These are phyloP conservation scores for Clarias gariepinus DNA, from an alignment of 2,113 vertebrate genomes.

Conservation along the genomic window DNA sequence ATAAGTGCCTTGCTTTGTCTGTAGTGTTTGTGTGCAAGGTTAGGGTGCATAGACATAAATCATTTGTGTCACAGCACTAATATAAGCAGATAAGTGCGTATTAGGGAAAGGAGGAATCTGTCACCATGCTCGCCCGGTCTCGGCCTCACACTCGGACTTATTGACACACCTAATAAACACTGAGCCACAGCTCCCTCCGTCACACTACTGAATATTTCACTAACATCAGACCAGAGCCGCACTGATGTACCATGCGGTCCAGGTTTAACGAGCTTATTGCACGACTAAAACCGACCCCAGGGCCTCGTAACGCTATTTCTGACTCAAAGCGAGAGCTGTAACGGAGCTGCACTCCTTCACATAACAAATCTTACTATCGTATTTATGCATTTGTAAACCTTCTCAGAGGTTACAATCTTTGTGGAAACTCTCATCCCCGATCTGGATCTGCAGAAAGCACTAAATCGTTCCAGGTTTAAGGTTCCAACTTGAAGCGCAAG, in stretches of 20 bases:
- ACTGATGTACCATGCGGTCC: neutral
- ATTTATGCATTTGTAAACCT: slow-evolving; percentile 27
- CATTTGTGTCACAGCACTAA: slow-evolving; percentile 68
- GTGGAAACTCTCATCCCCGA: neutral
- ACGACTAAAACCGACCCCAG: slow-evolving; percentile 3
- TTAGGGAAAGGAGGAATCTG: slow-evolving; percentile 68
- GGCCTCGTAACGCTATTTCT: slow-evolving; percentile 14
- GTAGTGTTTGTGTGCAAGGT: slow-evolving; percentile 57
- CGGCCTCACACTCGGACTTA: slow-evolving; percentile 20
- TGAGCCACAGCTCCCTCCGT: neutral
- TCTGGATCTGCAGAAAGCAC: neutral
- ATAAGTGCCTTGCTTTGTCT: slow-evolving; percentile 63
- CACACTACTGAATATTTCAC: slow-evolving; percentile 24
- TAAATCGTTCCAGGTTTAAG: slow-evolving; percentile 9
- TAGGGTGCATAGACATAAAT: slow-evolving; percentile 66
- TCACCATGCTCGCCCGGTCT: slow-evolving; percentile 60
- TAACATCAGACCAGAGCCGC: slow-evolving; percentile 21
- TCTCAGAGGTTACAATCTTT: slow-evolving; percentile 19
- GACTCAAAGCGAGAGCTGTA: slow-evolving; percentile 39
- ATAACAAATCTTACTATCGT: slow-evolving; percentile 32
- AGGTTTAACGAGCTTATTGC: slow-evolving; percentile 13
- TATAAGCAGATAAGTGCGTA: slow-evolving; percentile 74
- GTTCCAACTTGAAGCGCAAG: neutral
- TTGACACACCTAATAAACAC: slow-evolving; percentile 35
- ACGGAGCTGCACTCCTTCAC: neutral